Evolutionary conservation across 2,797 vertebrate species (phyloP), one percentile per base, ranked within the genome.

Genomic region (Thripadectes ignobilis): DNA sequence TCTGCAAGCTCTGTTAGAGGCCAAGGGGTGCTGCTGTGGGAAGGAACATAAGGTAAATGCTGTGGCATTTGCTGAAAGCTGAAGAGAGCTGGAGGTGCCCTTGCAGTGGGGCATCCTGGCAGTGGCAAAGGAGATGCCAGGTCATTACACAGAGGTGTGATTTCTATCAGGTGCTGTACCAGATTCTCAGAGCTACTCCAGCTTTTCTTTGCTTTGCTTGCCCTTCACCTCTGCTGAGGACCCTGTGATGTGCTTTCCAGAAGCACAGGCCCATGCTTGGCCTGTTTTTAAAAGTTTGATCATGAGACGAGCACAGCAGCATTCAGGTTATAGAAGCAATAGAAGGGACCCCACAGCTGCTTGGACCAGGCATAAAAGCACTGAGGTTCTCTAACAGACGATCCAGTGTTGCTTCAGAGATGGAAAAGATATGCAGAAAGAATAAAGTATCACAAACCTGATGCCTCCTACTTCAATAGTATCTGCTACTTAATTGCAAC

Each of bases 281-380:
- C 10, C 15, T 48, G 15, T 82, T 81, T 85, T 55, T 30, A 39
- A 59, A 72, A 62, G 9, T 5, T 79, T 67, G 24, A 18, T 39
- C 0, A 0, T 22, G 21, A 14, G 39, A 71, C 1, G 7, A 22
- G 7, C 0, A 0, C 32, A 74, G 14, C 6, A 83, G 17, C 5
- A 3, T 34, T 41, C 7, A 29, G 4, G 5, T 36, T 49, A 21
- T 1, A 12, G 27, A 12, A 7, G 6, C 5, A 66, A 46, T 0
- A 68, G 22, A 78, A 34, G 7, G 2, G 5, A 87, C 7, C 7
- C 18, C 0, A 0, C 20, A 69, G 17, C 8, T 75, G 3, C 32
- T 51, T 0, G 0, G 4, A n/a, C 18, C 4, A 2, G 29, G 10
- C 14, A 54, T 21, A 29, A 48, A 68, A 92, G 2, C 4, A 3